Percentiles rank a stretch among this genome's conserved stretches.
Conservation (phyloP, 2,113 vertebrate genomes). For the Platysteira castanea region DNA sequence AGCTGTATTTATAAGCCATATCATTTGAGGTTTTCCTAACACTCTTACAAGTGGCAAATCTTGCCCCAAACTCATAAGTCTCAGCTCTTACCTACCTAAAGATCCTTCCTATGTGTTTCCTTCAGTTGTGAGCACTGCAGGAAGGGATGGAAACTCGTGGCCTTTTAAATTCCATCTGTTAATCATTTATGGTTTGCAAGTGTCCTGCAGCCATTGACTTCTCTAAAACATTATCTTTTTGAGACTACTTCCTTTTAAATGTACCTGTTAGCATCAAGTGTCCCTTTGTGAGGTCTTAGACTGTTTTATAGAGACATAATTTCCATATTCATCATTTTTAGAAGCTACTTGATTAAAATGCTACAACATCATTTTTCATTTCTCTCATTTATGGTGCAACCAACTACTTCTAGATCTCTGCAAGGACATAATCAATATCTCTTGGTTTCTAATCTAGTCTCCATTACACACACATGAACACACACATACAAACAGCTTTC, state of each 20-base stretch:
- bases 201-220: not conserved
- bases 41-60: not conserved
- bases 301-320: not conserved
- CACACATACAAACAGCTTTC: not conserved
- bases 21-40: not conserved
- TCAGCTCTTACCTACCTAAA: not conserved
- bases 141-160: rapidly evolving
- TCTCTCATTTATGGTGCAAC: not conserved
- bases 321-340: not conserved
- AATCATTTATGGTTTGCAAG: not conserved
- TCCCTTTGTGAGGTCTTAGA: not conserved
- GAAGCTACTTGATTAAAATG: not conserved
- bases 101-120: not conserved
- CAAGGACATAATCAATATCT: not conserved
- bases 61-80: not conserved
- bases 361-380: not conserved
- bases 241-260: not conserved
- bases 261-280: not conserved
- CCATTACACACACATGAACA: rapidly evolving
- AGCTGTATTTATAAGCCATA: not conserved
- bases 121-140: not conserved
- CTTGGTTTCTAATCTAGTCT: not conserved
- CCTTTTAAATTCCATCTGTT: not conserved
- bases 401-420: not conserved
- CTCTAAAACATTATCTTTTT: not conserved